These are phyloP conservation scores for Pangasius djambal DNA, from an alignment of 2,797 vertebrate species.

Conservation along the genomic window DNA sequence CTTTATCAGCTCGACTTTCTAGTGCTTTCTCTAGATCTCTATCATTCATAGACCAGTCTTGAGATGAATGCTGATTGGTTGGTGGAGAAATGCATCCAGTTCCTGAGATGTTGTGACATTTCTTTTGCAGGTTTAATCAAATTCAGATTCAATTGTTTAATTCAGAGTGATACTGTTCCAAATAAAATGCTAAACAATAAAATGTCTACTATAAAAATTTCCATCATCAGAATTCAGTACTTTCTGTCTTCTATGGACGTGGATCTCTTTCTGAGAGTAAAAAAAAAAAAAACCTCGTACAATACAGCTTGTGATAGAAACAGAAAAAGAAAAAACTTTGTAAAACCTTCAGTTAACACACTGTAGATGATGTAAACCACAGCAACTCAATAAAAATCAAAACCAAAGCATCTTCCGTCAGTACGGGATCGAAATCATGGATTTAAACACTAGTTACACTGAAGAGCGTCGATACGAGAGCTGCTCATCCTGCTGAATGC, in stretches of 20 bases:
- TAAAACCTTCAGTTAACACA: neutral
- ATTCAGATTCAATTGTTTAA: neutral
- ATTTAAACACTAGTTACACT: neutral
- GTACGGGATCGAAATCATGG: neutral
- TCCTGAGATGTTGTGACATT: neutral
- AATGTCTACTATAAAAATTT: neutral
- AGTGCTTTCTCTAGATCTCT: neutral
- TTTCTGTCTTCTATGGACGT: neutral
- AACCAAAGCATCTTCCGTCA: neutral
- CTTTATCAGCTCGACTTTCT: neutral
- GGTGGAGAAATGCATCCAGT: neutral
- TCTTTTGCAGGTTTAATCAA: neutral
- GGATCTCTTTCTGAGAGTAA: neutral
- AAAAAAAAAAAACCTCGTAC: no score
- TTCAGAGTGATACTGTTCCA: no score
- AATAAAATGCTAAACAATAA: neutral
- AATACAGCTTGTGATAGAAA: neutral
- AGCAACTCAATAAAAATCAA: no score
- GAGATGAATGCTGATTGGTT: neutral
- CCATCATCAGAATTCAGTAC: no score
- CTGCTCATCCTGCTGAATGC: neutral
- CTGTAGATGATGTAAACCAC: neutral
- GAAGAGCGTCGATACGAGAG: neutral
- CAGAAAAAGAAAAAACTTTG: no score
- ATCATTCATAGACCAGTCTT: neutral